Percentiles rank a stretch among this genome's conserved stretches.
Conservation (phyloP, 2,888 invertebrate species). For the Lasioglossum villosulum region DNA sequence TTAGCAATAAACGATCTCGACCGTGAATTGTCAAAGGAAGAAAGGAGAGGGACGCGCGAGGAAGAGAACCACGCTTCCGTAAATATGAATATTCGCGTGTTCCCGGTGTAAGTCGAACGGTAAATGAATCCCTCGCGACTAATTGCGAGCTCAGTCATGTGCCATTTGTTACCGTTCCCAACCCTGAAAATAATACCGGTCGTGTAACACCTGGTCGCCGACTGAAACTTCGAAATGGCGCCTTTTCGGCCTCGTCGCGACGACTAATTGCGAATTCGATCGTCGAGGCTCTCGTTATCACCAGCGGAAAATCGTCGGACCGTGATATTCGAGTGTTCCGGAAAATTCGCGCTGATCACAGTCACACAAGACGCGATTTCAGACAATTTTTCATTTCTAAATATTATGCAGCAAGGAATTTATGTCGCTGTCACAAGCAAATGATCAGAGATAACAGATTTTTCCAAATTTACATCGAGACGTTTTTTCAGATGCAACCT, state of each 20-base stretch:
- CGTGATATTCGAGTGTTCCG: neutral
- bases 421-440: too few relatives aligned
- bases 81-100: slow-evolving; percentile 53
- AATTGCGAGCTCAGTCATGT: slow-evolving; percentile 63
- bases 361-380: neutral
- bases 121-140: slow-evolving; percentile 68
- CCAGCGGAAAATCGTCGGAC: neutral
- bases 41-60: neutral
- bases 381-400: too few relatives aligned
- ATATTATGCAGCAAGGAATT: too few relatives aligned
- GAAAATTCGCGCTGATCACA: neutral
- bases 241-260: slow-evolving; percentile 30
- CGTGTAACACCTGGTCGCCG: slow-evolving; percentile 67
- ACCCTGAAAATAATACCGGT: slow-evolving; percentile 63
- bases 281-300: slow-evolving; percentile 4
- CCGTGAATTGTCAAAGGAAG: neutral
- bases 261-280: slow-evolving; percentile 64
- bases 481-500: too few relatives aligned
- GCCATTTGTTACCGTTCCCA: slow-evolving; percentile 62
- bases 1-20: neutral
- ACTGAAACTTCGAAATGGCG: slow-evolving; percentile 50
- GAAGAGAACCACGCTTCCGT: neutral
- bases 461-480: too few relatives aligned
- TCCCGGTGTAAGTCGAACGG: slow-evolving; percentile 59
- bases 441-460: too few relatives aligned